phyloP scores from a whole-genome alignment of 2,888 invertebrate species.

The Archips xylosteana region DNA sequence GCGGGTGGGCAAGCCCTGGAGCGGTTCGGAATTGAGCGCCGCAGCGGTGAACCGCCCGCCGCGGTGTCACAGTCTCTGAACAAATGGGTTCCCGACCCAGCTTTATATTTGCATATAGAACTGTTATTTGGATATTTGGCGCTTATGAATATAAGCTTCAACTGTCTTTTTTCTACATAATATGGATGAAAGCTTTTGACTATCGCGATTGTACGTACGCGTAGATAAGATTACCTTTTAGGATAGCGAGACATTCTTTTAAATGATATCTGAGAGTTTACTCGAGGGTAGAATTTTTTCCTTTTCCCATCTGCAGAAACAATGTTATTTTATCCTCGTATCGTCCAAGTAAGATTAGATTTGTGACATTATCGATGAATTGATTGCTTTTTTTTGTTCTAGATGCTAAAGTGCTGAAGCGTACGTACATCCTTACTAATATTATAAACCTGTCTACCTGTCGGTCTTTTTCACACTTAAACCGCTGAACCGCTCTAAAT shows the following conservation, averaged over 20 bases:
- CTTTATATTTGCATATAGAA: conserved; percentile 38
- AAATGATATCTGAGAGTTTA: conserved; percentile 4
- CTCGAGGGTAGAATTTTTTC: conserved; percentile 3
- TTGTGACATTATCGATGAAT: not conserved
- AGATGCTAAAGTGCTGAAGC: not conserved
- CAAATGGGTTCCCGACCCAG: conserved; percentile 33
- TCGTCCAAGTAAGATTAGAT: conserved; percentile 7
- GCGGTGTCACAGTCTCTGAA: conserved; percentile 23
- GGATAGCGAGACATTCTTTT: conserved; percentile 8
- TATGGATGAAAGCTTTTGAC: conserved; percentile 19
- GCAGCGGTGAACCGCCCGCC: conserved; percentile 9
- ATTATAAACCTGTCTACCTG: too few species aligned
- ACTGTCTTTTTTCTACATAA: conserved; percentile 15
- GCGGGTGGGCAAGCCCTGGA: not conserved
- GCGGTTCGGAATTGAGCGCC: conserved; percentile 5
- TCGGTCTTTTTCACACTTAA: too few species aligned
- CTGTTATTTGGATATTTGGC: conserved; percentile 38
- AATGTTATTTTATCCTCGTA: not conserved
- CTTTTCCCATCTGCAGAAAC: not conserved
- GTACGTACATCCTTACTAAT: not conserved
- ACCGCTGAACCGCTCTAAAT: too few species aligned
- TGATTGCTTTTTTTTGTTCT: conserved; percentile 7
- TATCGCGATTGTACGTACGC: conserved; percentile 6
- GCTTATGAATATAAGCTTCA: conserved; percentile 28
- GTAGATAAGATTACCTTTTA: conserved; percentile 19